Base-by-base conservation (phyloP, 2,113 vertebrate species). In the Aegotheles bennettii region DNA sequence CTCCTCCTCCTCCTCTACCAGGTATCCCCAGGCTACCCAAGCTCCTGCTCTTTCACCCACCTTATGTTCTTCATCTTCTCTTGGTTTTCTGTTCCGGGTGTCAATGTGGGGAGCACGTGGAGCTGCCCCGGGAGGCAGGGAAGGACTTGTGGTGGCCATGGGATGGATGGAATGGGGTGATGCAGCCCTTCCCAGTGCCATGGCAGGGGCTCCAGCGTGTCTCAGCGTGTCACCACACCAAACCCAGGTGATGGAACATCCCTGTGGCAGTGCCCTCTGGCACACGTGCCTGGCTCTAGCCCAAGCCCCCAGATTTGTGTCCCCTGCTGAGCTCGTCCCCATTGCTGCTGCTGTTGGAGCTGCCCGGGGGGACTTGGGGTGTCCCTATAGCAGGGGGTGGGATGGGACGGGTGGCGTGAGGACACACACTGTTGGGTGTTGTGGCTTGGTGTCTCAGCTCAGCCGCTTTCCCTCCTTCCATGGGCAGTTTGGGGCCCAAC, bases 361-460 rank as follows among this genome's bases (percentile, higher is more conserved):
- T 48, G 70, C 53, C 17, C 0, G 26, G 35, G 23, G 20, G 14
- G 6, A 17, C 4, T 2, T 5, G 56, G 23, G 11, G 2, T n/a
- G 3, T 57, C n/a, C 16, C 24, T 3, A 4, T 29, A 3, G 42
- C 0, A 11, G 18, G n/a, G 12, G 11, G 4, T 1, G 35, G 60
- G 38, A 4, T 0, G 8, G 70, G 61, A 15, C 13, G 59, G 25
- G 11, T 40, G 77, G 43, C 13, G 2, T n/a, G 0, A 42, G 67
- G 31, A 14, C 59, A 5, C 1, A 0, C 47, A 2, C 7, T 0
- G 0, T 7, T 5, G 61, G 7, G 1, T 17, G 13, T 8, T 54
- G 3, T 5, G 76, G 2, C 25, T 65, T 11, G 1, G 11, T 0
- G 6, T 6, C 77, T 43, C 38, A 4, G 3, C 47, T 75, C 18